phyloP scores from a whole-genome alignment of 2,888 invertebrate species.

The Pardosa pseudoannulata region DNA sequence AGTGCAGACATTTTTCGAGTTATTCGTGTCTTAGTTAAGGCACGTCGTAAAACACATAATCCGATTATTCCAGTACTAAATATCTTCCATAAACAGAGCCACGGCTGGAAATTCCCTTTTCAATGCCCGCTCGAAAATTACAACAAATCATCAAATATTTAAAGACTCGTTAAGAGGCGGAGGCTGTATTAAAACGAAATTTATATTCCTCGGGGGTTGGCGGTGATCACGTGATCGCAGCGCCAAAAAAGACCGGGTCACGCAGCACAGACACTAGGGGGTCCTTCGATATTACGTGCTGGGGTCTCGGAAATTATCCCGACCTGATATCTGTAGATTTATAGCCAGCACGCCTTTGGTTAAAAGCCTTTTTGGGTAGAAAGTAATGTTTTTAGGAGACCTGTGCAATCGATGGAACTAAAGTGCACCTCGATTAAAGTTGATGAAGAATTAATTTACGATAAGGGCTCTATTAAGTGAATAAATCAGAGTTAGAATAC shows the following conservation, averaged over 20 bases:
- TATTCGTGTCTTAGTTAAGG: background rate
- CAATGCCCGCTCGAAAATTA: conserved; percentile 10
- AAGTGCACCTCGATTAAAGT: background rate
- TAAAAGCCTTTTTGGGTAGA: background rate
- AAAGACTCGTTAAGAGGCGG: conserved; percentile 23
- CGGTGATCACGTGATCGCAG: no score
- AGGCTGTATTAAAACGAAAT: conserved; percentile 23
- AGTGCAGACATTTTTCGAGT: background rate
- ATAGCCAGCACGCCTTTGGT: conserved; percentile 3
- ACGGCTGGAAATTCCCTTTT: background rate
- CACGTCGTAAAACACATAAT: background rate
- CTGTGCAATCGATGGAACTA: background rate
- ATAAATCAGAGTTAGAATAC: no score
- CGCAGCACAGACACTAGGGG: conserved; percentile 12
- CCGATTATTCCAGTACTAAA: conserved; percentile 7
- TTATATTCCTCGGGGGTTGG: conserved; percentile 12
- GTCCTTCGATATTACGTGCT: conserved; percentile 18
- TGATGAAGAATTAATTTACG: background rate
- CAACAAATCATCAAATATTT: conserved; percentile 26
- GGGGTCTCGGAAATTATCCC: conserved; percentile 16
- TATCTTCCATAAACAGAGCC: conserved; percentile 12
- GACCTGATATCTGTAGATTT: conserved; percentile 14
- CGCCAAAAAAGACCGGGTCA: conserved; percentile 20
- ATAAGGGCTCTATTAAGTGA: no score
- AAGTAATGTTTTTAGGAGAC: background rate